phyloP scores from a whole-genome alignment of 2,888 invertebrate genomes.

The Rhingia rostrata region DNA sequence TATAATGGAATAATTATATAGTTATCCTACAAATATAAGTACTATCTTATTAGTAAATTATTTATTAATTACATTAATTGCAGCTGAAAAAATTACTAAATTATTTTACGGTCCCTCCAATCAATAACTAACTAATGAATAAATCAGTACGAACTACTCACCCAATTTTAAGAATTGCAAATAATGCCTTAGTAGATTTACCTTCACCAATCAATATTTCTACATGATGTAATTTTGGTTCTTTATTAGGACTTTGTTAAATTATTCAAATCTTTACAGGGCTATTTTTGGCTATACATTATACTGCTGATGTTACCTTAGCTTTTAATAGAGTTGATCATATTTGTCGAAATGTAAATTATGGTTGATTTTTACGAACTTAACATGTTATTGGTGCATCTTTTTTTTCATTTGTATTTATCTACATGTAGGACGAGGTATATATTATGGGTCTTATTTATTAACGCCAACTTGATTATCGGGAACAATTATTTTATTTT shows the following conservation, averaged over 20 bases:
- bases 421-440: too few relatives aligned
- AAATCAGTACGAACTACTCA: constrained; percentile 83
- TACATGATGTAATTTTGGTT: constrained; percentile 88
- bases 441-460: too few relatives aligned
- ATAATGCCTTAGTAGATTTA: constrained; percentile 85
- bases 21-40: constrained; percentile 84
- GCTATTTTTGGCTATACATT: constrained; percentile 88
- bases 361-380: too few relatives aligned
- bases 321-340: too few relatives aligned
- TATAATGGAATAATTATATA: constrained; percentile 84
- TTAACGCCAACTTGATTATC: too few relatives aligned
- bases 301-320: constrained; percentile 86
- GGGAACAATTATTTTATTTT: too few relatives aligned
- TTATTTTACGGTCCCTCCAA: constrained; percentile 85
- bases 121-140: constrained; percentile 84
- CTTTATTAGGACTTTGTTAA: constrained; percentile 86
- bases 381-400: too few relatives aligned
- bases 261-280: constrained; percentile 88
- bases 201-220: constrained; percentile 86
- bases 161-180: constrained; percentile 85
- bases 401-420: too few relatives aligned
- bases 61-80: constrained; percentile 85
- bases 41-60: constrained; percentile 85
- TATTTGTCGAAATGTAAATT: too few relatives aligned
- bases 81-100: constrained; percentile 85